Conservation (phyloP, 2,113 vertebrate species). For the Noctilio leporinus region DNA sequence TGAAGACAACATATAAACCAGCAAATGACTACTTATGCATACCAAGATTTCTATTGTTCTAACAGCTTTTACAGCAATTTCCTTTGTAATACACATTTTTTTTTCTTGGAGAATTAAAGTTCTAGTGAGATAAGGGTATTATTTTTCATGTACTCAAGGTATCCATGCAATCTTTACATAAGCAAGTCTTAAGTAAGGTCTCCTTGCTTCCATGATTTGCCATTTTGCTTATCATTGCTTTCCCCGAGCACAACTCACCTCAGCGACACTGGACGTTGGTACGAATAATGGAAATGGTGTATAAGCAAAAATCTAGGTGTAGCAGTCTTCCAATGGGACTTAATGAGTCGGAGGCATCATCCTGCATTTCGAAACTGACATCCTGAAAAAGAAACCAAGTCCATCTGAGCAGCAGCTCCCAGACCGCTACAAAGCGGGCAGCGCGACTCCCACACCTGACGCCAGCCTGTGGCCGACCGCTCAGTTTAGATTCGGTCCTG, state of each 20-base stretch:
- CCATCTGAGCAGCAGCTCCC: background rate
- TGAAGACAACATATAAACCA: background rate
- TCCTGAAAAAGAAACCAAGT: conserved; percentile 23
- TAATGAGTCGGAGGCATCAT: background rate
- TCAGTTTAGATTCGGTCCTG: background rate
- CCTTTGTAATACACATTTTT: background rate
- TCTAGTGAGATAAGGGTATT: background rate
- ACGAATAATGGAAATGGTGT: background rate
- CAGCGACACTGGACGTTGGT: background rate
- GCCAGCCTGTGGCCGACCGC: background rate
- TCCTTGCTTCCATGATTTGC: background rate
- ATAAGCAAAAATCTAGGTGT: background rate
- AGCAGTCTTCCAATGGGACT: background rate
- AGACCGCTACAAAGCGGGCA: background rate
- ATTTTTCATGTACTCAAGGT: background rate
- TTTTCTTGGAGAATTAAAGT: background rate
- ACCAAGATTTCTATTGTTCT: background rate
- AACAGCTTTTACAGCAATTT: background rate
- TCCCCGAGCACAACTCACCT: conserved; percentile 51
- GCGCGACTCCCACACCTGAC: background rate
- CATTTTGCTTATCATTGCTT: background rate
- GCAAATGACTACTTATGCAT: background rate
- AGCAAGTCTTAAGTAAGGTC: background rate
- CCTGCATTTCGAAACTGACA: background rate
- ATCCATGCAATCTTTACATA: background rate